Conservation (phyloP, 2,888 invertebrate species). For the Pollenia amentaria region DNA sequence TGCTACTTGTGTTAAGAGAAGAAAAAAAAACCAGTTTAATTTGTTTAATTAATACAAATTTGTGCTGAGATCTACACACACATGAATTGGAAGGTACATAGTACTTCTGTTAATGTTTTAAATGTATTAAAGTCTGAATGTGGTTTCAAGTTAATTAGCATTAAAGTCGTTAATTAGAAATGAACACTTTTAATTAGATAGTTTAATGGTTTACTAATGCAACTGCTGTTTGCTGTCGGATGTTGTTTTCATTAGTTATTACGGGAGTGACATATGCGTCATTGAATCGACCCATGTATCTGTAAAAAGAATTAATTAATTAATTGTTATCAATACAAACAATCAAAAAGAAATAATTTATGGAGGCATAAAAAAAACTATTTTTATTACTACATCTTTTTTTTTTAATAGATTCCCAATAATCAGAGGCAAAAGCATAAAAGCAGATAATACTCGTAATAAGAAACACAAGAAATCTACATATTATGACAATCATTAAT, state of each 20-base stretch:
- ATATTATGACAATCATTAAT: conserved; percentile 32
- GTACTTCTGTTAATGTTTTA: not conserved
- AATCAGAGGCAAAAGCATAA: conserved; percentile 5
- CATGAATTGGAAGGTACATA: not conserved
- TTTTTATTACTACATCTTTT: conserved; percentile 29
- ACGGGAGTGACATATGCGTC: conserved; percentile 2
- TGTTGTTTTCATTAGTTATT: conserved; percentile 13
- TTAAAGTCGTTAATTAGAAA: conserved; percentile 13
- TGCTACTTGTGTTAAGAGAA: conserved; percentile 2
- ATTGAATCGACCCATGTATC: not conserved
- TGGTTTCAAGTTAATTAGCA: conserved; percentile 30
- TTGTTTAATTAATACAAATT: not conserved
- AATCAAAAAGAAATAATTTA: conserved; percentile 41
- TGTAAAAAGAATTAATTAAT: conserved; percentile 34
- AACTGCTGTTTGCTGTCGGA: not conserved
- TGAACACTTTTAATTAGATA: conserved; percentile 44
- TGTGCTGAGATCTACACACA: not conserved
- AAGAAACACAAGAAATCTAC: conserved; percentile 15
- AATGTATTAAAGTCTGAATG: not conserved
- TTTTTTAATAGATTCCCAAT: conserved; percentile 19
- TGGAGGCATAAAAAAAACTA: conserved; percentile 17
- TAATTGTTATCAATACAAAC: conserved; percentile 30
- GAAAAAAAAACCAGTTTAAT: not conserved
- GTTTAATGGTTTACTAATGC: conserved; percentile 26
- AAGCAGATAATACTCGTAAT: not conserved